Conservation (phyloP, 2,888 invertebrate species). For the Athrips mouffetella region DNA sequence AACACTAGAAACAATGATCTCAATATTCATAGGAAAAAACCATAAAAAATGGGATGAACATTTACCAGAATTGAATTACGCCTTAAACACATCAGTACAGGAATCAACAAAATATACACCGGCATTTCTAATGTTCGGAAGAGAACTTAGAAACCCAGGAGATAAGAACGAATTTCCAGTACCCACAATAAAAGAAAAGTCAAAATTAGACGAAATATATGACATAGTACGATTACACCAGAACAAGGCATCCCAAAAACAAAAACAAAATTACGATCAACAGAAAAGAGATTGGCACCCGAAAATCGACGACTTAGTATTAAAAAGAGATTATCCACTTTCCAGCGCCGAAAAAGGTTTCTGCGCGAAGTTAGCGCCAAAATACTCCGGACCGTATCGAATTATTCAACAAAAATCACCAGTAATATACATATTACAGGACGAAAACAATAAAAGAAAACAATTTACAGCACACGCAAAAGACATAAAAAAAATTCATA, state of each 20-base stretch:
- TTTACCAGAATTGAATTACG: slow-evolving; percentile 26
- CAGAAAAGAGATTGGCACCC: not conserved
- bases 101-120: slow-evolving; percentile 28
- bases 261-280: slow-evolving; percentile 4
- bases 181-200: not conserved
- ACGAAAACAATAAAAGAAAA: not conserved
- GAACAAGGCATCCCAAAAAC: not conserved
- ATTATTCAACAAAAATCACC: not conserved
- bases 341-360: not conserved
- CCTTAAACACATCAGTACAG: slow-evolving; percentile 25
- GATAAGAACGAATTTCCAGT: slow-evolving; percentile 6
- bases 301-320: not conserved
- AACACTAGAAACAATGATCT: slow-evolving; percentile 40
- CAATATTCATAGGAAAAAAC: slow-evolving; percentile 29
- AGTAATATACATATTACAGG: not conserved
- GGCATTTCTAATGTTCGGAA: slow-evolving; percentile 25
- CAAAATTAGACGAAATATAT: not conserved
- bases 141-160: slow-evolving; percentile 16
- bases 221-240: slow-evolving; percentile 2
- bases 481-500: not conserved
- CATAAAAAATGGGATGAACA: slow-evolving; percentile 31
- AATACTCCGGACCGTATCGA: not conserved
- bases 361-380: not conserved
- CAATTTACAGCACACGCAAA: not conserved
- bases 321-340: not conserved